Percentiles rank a stretch among this genome's conserved stretches.
Conservation (phyloP, 1,140 invertebrate species). For the Drosophila watanabei region DNA sequence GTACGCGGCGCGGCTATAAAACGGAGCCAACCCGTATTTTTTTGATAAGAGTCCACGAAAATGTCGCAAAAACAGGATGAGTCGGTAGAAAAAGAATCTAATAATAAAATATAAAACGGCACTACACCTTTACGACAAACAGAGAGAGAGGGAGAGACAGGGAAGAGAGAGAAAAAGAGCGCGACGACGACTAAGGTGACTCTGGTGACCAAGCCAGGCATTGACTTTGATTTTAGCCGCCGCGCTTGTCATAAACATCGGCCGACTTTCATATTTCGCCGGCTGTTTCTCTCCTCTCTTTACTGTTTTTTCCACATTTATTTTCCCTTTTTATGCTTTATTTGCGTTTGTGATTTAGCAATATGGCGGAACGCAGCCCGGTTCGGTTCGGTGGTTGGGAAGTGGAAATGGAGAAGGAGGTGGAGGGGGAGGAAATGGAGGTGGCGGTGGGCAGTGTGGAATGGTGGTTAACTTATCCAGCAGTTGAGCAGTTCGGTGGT, state of each 20-base stretch:
- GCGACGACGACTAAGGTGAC: constrained; percentile 12
- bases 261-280: constrained; percentile 77
- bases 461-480: constrained; percentile 35
- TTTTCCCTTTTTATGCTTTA: constrained; percentile 68
- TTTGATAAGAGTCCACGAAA: constrained; percentile 65
- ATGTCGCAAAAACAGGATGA: constrained; percentile 73
- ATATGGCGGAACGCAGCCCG: constrained; percentile 62
- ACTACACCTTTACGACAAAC: constrained; percentile 33
- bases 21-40: constrained; percentile 52
- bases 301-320: constrained; percentile 43
- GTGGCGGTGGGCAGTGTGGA: neutral
- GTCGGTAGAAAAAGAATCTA: constrained; percentile 59
- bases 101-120: constrained; percentile 56
- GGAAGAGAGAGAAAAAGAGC: constrained; percentile 1
- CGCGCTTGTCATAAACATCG: constrained; percentile 75
- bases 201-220: constrained; percentile 30
- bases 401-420: constrained; percentile 7
- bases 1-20: constrained; percentile 52
- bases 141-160: neutral
- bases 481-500: constrained; percentile 20
- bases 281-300: constrained; percentile 64
- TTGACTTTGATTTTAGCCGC: constrained; percentile 81
- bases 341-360: constrained; percentile 82
- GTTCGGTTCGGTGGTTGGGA: constrained; percentile 9
- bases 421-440: neutral